Base-by-base conservation (phyloP, 2,113 vertebrate species). In the Irena cyanogastra region DNA sequence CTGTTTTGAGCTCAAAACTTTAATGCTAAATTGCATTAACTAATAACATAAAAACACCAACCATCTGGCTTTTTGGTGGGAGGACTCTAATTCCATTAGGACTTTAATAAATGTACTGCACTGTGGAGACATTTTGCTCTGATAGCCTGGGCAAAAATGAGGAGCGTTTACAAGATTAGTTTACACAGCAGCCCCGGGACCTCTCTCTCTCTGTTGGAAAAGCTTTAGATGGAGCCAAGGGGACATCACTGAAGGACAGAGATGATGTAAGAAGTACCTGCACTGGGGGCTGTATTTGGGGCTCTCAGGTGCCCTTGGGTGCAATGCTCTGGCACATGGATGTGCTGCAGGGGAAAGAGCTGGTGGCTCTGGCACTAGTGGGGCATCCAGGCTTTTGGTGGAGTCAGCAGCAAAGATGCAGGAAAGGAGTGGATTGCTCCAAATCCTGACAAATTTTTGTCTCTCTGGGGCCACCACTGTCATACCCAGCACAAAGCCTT, bases 41-140 rank as follows among this genome's bases (percentile, higher is more conserved):
- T 94, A 91, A 93, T 95, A 93, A 86, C 90, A 49, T 88, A 93
- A 96, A 94, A 92, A 87, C 82, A 91, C 81, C 90, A 96, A 96
- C 94, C 89, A 95, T 96, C 95, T 95, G 96, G 95, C 95, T 97
- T 91, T 92, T 97, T 96, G 94, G 95, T 97, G 94, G 94, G 81
- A 97, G 92, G 91, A 96, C 90, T 94, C 93, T 98, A 97, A 98
- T 98, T 97, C 97, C 97, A 98, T 98, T 97, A 98, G 93, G 94
- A 89, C 89, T 95, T 96, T 97, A 97, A 98, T 97, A 97, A 98
- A 98, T 97, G 97, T 96, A 97, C 97, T 97, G 95, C 91, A 74
- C 96, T 70, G 77, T 89, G 93, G 87, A 97, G 96, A 95, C 95
- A 95, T 96, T 97, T 97, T 93, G 93, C 94, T 96, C 87, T 97